Conservation (phyloP, 2,113 vertebrate species). For the Carettochelys insculpta region DNA sequence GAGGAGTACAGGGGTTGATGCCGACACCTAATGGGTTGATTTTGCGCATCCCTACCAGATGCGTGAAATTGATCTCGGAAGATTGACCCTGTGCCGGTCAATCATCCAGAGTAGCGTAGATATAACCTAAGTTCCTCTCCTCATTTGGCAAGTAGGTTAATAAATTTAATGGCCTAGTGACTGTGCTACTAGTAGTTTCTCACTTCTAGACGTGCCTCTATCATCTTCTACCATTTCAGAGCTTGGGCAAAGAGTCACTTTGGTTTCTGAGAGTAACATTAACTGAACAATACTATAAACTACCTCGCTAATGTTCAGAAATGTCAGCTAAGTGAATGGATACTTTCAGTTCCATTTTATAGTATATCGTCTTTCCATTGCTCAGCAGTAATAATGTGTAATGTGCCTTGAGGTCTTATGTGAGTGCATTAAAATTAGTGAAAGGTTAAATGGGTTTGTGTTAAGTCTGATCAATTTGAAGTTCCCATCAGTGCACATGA, state of each 20-base stretch:
- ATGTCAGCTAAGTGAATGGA: background rate
- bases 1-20: too few relatives aligned
- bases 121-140: background rate
- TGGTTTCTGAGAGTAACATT: background rate
- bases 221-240: background rate
- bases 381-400: accelerated
- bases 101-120: too few relatives aligned
- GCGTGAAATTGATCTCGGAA: too few relatives aligned
- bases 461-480: background rate
- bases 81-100: too few relatives aligned
- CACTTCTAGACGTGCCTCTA: background rate
- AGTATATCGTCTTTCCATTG: background rate
- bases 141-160: background rate
- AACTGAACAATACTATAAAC: background rate
- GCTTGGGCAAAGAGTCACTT: background rate
- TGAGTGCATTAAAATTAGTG: background rate
- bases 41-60: too few relatives aligned
- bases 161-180: background rate
- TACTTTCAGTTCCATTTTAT: background rate
- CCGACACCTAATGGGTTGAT: too few relatives aligned
- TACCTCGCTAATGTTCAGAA: background rate
- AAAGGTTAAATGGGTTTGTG: background rate
- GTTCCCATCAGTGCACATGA: accelerated
- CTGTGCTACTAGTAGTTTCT: background rate
- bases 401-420: background rate